A percentile compares a stretch with the other conserved stretches of the same genome.
phyloP scores from a whole-genome alignment of 1,140 invertebrate species.

The Apis cerana region DNA sequence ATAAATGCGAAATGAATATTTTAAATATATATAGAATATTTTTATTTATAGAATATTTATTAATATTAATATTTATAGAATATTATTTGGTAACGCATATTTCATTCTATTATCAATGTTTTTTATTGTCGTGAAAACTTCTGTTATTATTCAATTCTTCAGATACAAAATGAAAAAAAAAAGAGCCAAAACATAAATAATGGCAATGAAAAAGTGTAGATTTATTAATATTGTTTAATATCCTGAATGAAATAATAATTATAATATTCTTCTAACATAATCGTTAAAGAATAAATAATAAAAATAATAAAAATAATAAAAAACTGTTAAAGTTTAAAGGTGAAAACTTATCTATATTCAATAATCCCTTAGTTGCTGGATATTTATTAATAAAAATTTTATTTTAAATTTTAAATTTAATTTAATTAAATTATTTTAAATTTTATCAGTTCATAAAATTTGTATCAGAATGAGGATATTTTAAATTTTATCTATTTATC shows the following conservation, averaged over 20 bases:
- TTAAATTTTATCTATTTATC: not conserved
- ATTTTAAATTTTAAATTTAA: too few species aligned
- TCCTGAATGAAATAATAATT: not conserved
- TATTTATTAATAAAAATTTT: constrained; percentile 20
- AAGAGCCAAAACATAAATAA: not conserved
- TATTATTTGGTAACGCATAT: not conserved
- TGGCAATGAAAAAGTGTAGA: not conserved
- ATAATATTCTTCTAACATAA: not conserved
- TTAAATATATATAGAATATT: not conserved
- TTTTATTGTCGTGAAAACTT: too few species aligned
- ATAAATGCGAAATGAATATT: not conserved
- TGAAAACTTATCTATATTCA: not conserved
- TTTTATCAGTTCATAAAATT: not conserved
- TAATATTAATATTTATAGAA: too few species aligned
- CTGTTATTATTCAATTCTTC: not conserved
- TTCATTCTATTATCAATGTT: not conserved
- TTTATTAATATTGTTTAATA: not conserved
- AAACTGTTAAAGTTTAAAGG: constrained; percentile 23
- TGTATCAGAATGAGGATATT: too few species aligned
- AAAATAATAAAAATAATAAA: too few species aligned
- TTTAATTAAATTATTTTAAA: too few species aligned
- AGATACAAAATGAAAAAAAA: not conserved
- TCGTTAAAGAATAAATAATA: too few species aligned
- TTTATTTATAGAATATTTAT: too few species aligned
- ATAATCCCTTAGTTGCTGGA: not conserved